These are phyloP conservation scores for Channallabes apus DNA, from an alignment of 2,797 vertebrate species.

Conservation along the genomic window DNA sequence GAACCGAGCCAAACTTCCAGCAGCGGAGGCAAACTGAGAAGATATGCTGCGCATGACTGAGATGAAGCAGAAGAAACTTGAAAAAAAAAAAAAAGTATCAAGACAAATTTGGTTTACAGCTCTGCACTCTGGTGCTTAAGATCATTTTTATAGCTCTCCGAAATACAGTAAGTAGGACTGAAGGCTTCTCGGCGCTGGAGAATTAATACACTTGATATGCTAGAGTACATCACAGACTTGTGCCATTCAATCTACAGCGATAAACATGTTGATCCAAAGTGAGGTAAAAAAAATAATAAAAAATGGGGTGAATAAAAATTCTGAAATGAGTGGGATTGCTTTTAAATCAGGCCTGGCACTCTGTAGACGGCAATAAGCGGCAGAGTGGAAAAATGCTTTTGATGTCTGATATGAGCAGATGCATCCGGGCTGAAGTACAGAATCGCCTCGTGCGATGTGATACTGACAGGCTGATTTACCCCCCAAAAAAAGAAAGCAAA, in stretches of 20 bases:
- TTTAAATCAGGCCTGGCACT: neutral
- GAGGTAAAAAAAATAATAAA: neutral
- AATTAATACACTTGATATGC: neutral
- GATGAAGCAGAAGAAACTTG: neutral
- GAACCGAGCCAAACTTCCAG: neutral
- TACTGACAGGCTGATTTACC: slow-evolving; percentile 14
- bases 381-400: slow-evolving; percentile 21
- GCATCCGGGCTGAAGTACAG: slow-evolving; percentile 11
- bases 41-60: neutral
- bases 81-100: neutral
- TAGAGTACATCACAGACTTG: neutral
- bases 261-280: neutral
- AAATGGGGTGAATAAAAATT: neutral
- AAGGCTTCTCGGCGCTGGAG: neutral
- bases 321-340: slow-evolving; percentile 1
- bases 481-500: too few species aligned
- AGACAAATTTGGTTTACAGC: neutral
- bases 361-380: neutral
- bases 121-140: neutral
- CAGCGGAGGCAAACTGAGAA: neutral
- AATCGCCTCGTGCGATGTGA: slow-evolving; percentile 24
- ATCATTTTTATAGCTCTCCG: neutral
- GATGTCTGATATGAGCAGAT: neutral
- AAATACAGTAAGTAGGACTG: slow-evolving; percentile 1
- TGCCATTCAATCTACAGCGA: neutral